Base-by-base conservation (phyloP, 2,888 invertebrate genomes). In the Ashinkailepas kermadecensis region DNA sequence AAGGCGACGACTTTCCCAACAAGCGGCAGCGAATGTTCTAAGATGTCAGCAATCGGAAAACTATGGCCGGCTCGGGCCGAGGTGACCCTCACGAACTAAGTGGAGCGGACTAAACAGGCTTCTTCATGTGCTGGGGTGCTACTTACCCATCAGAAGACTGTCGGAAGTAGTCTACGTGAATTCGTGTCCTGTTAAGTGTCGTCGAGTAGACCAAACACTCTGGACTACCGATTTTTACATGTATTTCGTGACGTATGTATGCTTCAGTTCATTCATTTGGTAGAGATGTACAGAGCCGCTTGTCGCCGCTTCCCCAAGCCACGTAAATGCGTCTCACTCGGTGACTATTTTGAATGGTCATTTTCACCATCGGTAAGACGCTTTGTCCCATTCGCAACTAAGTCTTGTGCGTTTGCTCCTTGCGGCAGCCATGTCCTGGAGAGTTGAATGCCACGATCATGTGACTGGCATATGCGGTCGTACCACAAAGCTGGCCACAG, bases 1-100 rank as follows among this genome's bases (percentile, higher is more conserved):
- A 67, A 67, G 74, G 54, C 12, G 74, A 74, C 39, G 74, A 74
- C 54, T 74, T 74, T 54, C 54, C 74, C 74, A 74, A 74, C 74
- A 74, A 74, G 74, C 39, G 74, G 1, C 74, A 39, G 39, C 39
- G 74, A 13, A 74, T 74, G 74, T 74, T 74, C 74, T 74, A 54
- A 74, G 70, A 11, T 39, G 54, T 11, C 25, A 18, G 54, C 74
- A 4, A 67, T 13, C 25, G 67, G 62, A 62, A 18, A 23, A 12
- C 65, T 23, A 23, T 8, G 8, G 65, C 18, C n/a, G 65, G 65
- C 65, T 9, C 8, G n/a, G 65, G 23, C 65, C 10, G 65, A 65
- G 23, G n/a, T 18, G 8, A 18, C 23, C n/a, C 23, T 18, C 3
- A 7, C 8, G 23, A 9, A 9, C 65, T 18, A n/a, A 23, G 11